phyloP scores from a whole-genome alignment of 1,140 invertebrate species.

The Bombyx mandarina region DNA sequence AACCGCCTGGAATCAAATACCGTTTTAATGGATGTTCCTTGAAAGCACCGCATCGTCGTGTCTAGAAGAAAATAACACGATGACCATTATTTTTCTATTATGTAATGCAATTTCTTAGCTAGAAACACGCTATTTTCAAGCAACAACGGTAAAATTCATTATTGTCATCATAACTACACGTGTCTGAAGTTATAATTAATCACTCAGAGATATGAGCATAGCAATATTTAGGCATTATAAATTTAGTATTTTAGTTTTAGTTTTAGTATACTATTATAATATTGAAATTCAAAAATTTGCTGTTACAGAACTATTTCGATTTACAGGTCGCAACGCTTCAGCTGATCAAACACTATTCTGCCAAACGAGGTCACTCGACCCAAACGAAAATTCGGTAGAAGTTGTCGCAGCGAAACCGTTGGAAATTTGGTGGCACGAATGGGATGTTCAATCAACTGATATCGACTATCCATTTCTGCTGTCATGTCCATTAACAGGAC shows the following conservation, averaged over 20 bases:
- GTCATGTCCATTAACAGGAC: conserved; percentile 54
- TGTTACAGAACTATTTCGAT: conserved; percentile 10
- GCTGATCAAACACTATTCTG: conserved; percentile 47
- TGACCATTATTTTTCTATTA: conserved; percentile 36
- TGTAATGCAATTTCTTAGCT: conserved; percentile 18
- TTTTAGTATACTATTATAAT: conserved; percentile 1
- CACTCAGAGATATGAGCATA: too few species aligned
- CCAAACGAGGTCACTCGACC: conserved; percentile 43
- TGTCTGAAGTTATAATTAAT: too few species aligned
- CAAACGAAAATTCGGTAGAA: conserved; percentile 42
- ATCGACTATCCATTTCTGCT: conserved; percentile 57
- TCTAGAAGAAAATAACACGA: conserved; percentile 37
- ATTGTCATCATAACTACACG: neutral
- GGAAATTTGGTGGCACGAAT: conserved; percentile 66
- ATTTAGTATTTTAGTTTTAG: neutral
- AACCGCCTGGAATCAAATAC: conserved; percentile 28
- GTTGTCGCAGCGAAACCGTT: conserved; percentile 59
- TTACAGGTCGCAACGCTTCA: conserved; percentile 50
- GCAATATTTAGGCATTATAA: too few species aligned
- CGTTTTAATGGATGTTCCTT: conserved; percentile 60
- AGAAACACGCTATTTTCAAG: conserved; percentile 11
- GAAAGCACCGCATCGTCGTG: conserved; percentile 33
- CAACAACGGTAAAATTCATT: conserved; percentile 1
- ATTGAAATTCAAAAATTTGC: neutral
- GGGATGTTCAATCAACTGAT: conserved; percentile 41